A percentile compares a stretch with the other conserved stretches of the same genome.
Conservation (phyloP, 2,888 invertebrate species). For the Cerastis rubricosa region DNA sequence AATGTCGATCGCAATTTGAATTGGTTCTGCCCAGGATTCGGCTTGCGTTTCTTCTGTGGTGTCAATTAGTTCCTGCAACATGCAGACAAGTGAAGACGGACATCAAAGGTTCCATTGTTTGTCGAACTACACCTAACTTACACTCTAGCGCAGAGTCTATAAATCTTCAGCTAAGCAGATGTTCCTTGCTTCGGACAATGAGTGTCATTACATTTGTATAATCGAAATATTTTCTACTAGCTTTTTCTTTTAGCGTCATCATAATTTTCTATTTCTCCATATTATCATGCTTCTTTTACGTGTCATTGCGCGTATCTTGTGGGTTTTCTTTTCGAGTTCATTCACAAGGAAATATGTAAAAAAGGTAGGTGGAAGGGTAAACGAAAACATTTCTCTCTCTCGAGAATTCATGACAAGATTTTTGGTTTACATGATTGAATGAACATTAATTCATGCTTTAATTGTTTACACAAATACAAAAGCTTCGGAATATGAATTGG, state of each 20-base stretch:
- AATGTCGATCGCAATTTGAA: neutral
- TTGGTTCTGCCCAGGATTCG: neutral
- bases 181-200: neutral
- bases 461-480: constrained; percentile 8
- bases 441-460: constrained; percentile 12
- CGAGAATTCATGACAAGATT: neutral
- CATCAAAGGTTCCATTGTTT: neutral
- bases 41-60: neutral
- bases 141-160: neutral
- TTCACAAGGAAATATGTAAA: constrained; percentile 23
- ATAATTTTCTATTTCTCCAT: neutral
- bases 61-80: neutral
- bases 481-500: constrained; percentile 11
- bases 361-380: constrained; percentile 25
- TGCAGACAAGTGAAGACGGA: neutral
- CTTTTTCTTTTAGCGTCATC: neutral
- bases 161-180: neutral
- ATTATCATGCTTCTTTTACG: constrained; percentile 6
- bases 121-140: neutral
- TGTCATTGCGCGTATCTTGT: constrained; percentile 11
- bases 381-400: constrained; percentile 24
- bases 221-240: neutral
- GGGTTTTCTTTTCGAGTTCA: constrained; percentile 32
- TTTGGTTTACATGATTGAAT: constrained; percentile 10
- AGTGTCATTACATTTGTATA: too few species aligned